Evolutionary conservation across 2,888 invertebrate species (phyloP).

Genomic region (Pimpla rufipes): DNA sequence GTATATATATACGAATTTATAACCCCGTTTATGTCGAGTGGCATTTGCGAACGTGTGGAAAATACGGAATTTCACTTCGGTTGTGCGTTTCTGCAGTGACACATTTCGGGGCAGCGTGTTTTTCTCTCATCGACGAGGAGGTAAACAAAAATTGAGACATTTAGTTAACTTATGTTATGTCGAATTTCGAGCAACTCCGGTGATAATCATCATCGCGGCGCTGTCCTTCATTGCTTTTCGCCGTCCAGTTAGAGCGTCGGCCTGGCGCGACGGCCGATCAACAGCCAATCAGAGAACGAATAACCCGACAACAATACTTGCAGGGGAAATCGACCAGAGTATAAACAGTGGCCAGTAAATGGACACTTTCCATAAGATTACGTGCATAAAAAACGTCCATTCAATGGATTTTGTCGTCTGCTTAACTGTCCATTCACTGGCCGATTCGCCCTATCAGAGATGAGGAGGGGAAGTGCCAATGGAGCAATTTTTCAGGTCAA

Average conservation of each 20-base stretch:
- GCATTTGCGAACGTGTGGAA: background rate
- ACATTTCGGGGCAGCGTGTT: background rate
- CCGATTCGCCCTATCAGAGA: too few species aligned
- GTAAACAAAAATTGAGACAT: constrained; percentile 56
- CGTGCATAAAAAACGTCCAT: too few species aligned
- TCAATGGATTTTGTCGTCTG: too few species aligned
- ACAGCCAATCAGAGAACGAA: too few species aligned
- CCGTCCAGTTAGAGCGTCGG: background rate
- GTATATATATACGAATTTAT: constrained; percentile 5
- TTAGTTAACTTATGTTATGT: constrained; percentile 33
- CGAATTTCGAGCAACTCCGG: constrained; percentile 47
- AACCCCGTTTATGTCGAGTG: constrained; percentile 5
- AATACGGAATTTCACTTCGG: background rate
- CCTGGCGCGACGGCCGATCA: too few species aligned
- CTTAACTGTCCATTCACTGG: too few species aligned
- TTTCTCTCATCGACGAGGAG: constrained; percentile 33
- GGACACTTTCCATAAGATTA: too few species aligned
- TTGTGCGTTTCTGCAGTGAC: background rate
- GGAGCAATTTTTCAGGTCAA: too few species aligned
- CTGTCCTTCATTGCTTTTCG: constrained; percentile 53
- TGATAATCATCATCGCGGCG: constrained; percentile 43
- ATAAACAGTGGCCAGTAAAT: too few species aligned
- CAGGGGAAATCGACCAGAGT: too few species aligned
- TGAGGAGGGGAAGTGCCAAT: too few species aligned
- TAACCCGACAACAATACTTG: too few species aligned